phyloP scores from a whole-genome alignment of 2,113 vertebrate species.

The Cepphus grylle region DNA sequence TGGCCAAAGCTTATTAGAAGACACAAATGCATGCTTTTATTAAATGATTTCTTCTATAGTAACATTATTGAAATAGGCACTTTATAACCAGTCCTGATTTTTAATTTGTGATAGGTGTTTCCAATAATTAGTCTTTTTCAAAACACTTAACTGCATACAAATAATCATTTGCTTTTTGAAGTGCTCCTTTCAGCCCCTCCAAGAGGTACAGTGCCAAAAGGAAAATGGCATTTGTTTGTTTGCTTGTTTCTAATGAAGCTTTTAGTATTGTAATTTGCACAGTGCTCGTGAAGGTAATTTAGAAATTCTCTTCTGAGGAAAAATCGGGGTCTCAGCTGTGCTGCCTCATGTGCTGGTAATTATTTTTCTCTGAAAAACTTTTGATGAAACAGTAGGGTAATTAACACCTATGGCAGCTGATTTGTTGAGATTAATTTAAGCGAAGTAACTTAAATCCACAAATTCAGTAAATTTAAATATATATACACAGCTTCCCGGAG shows the following conservation, averaged over 20 bases:
- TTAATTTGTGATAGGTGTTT: background rate
- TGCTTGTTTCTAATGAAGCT: background rate
- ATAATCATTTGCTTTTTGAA: background rate
- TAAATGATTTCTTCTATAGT: background rate
- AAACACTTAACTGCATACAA: background rate
- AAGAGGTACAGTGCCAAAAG: background rate
- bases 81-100: background rate
- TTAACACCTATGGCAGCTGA: background rate
- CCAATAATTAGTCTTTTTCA: background rate
- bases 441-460: background rate
- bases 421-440: background rate
- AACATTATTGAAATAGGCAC: background rate
- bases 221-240: background rate
- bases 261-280: background rate
- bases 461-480: background rate
- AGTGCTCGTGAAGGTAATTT: background rate
- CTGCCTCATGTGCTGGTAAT: background rate
- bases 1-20: background rate
- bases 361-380: background rate
- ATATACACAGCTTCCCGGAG: background rate
- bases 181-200: background rate
- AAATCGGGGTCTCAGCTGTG: fast-evolving
- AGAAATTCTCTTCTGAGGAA: background rate
- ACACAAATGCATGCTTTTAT: background rate
- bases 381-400: background rate